Conservation (phyloP, 2,888 invertebrate genomes). For the Polia nebulosa region DNA sequence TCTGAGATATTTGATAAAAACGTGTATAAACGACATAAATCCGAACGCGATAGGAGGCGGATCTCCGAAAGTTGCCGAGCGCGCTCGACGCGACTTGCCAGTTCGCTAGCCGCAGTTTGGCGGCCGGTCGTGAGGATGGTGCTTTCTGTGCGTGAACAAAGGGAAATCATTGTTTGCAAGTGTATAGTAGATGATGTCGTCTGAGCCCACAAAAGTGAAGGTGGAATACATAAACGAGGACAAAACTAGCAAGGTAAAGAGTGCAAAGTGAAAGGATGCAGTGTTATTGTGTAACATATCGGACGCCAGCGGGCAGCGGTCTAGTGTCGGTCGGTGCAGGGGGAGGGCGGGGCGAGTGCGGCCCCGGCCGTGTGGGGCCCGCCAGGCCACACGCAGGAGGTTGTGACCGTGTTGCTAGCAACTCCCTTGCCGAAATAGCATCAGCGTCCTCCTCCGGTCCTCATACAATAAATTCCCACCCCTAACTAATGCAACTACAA, state of each 20-base stretch:
- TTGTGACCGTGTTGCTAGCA: conserved; percentile 91
- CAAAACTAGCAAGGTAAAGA: conserved; percentile 87
- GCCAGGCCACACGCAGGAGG: conserved; percentile 91
- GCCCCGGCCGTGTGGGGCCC: conserved; percentile 91
- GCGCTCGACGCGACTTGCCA: conserved; percentile 82
- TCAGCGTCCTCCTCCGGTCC: conserved; percentile 78
- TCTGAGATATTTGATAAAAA: conserved; percentile 62
- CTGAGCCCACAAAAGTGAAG: conserved; percentile 88
- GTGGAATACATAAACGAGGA: conserved; percentile 90
- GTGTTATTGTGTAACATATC: conserved; percentile 89
- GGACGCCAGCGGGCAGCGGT: conserved; percentile 90
- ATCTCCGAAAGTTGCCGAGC: conserved; percentile 87
- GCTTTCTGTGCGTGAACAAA: conserved; percentile 88
- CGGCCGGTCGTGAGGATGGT: conserved; percentile 90
- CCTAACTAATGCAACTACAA: conserved; percentile 59
- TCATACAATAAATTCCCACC: conserved; percentile 73
- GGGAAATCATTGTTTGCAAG: conserved; percentile 85
- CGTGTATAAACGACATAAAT: conserved; percentile 73
- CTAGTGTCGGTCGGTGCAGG: conserved; percentile 88
- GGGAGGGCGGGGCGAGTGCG: conserved; percentile 91
- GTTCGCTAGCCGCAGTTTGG: conserved; percentile 90
- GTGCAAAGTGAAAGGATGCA: conserved; percentile 80
- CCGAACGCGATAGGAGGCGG: conserved; percentile 90
- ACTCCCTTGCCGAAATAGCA: conserved; percentile 90
- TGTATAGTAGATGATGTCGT: conserved; percentile 90